Conservation (phyloP, 2,888 invertebrate species). For the Temnothorax ravouxi region DNA sequence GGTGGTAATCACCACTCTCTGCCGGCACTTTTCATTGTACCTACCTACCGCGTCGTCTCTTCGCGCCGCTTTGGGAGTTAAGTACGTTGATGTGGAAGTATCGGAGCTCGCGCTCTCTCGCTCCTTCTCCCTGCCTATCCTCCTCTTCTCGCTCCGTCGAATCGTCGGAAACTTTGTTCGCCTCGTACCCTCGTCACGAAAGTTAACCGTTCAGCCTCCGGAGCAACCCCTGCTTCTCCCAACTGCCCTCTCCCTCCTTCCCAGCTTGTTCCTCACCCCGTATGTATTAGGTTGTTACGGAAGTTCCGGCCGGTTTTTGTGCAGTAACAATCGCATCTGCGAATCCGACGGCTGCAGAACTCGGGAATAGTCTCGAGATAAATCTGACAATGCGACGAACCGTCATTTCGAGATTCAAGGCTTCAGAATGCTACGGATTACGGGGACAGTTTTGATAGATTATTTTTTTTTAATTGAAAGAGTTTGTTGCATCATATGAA, state of each 20-base stretch:
- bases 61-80: slow-evolving; percentile 49
- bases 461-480: neutral
- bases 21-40: slow-evolving; percentile 52
- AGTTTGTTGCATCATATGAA: neutral
- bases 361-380: slow-evolving; percentile 42
- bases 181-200: slow-evolving; percentile 55
- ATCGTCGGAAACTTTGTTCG: slow-evolving; percentile 53
- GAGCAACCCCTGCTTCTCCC: slow-evolving; percentile 52
- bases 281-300: slow-evolving; percentile 58
- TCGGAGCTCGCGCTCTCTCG: slow-evolving; percentile 17
- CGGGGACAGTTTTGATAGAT: neutral
- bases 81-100: slow-evolving; percentile 56
- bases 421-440: slow-evolving; percentile 21
- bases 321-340: slow-evolving; percentile 46
- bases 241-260: slow-evolving; percentile 27
- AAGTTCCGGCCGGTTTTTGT: slow-evolving; percentile 54
- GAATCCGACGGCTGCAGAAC: slow-evolving; percentile 28
- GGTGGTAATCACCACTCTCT: slow-evolving; percentile 53
- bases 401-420: neutral
- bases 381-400: slow-evolving; percentile 43
- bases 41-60: slow-evolving; percentile 32
- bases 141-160: slow-evolving; percentile 25
- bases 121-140: neutral
- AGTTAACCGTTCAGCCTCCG: slow-evolving; percentile 53
- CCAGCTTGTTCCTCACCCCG: slow-evolving; percentile 17